Percentiles rank a stretch among this genome's conserved stretches.
These are phyloP conservation scores for Pterobdella sp. DNA, from an alignment of 2,888 invertebrate species.

Conservation along the genomic window DNA sequence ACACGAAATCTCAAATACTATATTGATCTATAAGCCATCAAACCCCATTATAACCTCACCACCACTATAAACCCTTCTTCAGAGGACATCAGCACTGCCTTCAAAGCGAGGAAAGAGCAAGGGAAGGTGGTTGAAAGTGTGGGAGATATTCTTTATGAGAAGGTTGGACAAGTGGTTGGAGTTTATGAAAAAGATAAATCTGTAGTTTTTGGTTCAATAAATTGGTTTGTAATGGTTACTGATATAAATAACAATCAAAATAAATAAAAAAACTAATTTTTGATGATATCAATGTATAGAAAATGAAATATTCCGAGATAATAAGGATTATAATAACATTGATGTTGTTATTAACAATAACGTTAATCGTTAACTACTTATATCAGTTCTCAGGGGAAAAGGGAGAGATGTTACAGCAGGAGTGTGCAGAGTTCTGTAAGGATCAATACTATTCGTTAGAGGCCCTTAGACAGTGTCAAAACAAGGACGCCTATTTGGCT, in stretches of 20 bases:
- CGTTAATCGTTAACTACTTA: no score
- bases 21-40: not conserved
- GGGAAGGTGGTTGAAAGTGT: conserved; percentile 13
- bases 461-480: conserved; percentile 65
- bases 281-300: no score
- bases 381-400: conserved; percentile 66
- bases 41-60: not conserved
- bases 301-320: no score
- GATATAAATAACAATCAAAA: no score
- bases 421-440: conserved; percentile 75
- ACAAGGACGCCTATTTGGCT: conserved; percentile 73
- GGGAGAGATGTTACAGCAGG: conserved; percentile 67
- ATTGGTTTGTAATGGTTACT: no score
- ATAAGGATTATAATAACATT: no score
- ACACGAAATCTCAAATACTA: no score
- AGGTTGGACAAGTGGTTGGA: no score
- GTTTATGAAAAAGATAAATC: no score
- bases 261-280: no score
- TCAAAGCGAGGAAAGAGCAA: conserved; percentile 13
- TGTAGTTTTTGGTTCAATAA: no score
- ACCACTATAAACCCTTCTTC: not conserved
- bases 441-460: conserved; percentile 82
- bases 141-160: conserved; percentile 21
- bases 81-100: conserved; percentile 25
- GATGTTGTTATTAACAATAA: no score